phyloP scores from a whole-genome alignment of 2,888 invertebrate species.

The Drosophila quinaria region DNA sequence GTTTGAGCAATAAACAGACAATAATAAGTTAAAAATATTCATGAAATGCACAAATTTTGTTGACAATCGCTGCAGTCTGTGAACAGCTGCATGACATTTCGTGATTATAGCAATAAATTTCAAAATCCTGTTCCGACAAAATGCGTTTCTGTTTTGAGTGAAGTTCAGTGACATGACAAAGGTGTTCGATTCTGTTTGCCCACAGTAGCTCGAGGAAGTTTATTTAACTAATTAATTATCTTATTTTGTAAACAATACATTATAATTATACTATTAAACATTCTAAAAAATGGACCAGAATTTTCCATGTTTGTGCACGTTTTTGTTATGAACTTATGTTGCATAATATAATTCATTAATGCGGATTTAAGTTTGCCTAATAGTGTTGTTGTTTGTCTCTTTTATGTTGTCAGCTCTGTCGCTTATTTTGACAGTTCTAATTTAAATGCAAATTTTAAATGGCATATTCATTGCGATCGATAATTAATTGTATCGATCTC shows the following conservation, averaged over 20 bases:
- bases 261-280: constrained; percentile 3
- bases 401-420: constrained; percentile 29
- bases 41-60: constrained; percentile 19
- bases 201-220: constrained; percentile 34
- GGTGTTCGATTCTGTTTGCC: constrained; percentile 9
- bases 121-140: constrained; percentile 44
- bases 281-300: constrained; percentile 4
- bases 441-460: constrained; percentile 74
- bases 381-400: constrained; percentile 33
- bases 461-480: constrained; percentile 62
- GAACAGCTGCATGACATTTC: constrained; percentile 32
- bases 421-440: constrained; percentile 69
- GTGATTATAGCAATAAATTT: constrained; percentile 52
- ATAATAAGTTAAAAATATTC: constrained; percentile 9
- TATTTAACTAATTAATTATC: constrained; percentile 38
- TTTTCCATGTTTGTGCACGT: constrained; percentile 8
- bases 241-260: constrained; percentile 37
- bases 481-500: constrained; percentile 68
- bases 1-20: not conserved
- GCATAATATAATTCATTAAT: constrained; percentile 35
- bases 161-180: constrained; percentile 54
- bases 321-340: constrained; percentile 14
- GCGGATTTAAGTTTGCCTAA: constrained; percentile 27
- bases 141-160: constrained; percentile 31
- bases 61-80: constrained; percentile 26